Evolutionary conservation across 1,140 invertebrate genomes (phyloP).

Genomic region (Lasaia peninsularis): DNA sequence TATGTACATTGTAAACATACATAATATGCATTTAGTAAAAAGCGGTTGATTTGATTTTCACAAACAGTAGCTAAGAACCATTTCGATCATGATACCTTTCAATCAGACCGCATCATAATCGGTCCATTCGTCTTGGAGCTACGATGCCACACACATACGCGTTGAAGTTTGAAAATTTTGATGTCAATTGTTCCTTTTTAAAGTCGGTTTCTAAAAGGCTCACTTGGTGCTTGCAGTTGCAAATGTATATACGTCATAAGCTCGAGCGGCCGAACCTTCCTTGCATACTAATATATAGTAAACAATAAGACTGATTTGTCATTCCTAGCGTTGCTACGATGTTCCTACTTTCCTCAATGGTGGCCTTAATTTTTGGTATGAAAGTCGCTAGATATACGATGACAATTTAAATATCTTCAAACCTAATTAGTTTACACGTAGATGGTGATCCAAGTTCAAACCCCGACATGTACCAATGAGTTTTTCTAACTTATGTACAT

Average conservation of each 20-base stretch:
- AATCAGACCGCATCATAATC: no score
- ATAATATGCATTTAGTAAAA: no score
- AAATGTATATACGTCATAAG: conserved; percentile 29
- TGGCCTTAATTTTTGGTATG: neutral
- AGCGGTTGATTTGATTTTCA: no score
- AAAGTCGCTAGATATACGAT: neutral
- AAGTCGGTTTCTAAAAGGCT: neutral
- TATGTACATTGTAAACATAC: no score
- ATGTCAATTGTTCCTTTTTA: neutral
- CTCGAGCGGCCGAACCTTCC: conserved; percentile 24
- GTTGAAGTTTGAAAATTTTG: neutral
- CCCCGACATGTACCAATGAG: no score
- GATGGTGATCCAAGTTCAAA: no score
- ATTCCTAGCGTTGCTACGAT: conserved; percentile 33
- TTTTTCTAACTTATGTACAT: no score
- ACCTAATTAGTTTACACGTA: no score
- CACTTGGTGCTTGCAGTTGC: conserved; percentile 18
- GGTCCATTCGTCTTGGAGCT: neutral
- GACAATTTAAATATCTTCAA: no score
- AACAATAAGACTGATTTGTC: conserved; percentile 50
- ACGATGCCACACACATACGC: neutral
- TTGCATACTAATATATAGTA: conserved; percentile 52
- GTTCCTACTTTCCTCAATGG: conserved; percentile 28
- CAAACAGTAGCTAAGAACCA: no score
- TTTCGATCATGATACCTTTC: no score